Evolutionary conservation across 2,888 invertebrate species (phyloP), one percentile per base, ranked within the genome.

Genomic region (Lepidochrysops patricia): DNA sequence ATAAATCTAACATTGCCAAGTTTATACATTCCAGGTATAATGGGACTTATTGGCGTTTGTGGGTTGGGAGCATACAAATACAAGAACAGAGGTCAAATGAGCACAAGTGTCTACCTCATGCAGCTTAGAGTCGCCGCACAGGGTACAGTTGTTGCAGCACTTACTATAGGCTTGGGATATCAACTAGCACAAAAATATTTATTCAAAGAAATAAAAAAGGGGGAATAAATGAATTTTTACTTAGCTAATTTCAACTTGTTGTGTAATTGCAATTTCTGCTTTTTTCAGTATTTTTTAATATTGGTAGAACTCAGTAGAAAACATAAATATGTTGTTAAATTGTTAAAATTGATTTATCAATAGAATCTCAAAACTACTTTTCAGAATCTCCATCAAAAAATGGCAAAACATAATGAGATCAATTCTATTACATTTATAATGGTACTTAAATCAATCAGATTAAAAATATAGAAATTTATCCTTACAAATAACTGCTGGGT

Each of bases 101-200:
- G 95, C 69, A 92, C 95, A 1, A 96, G 96, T 67, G 92, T 96
- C 1, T 97, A 93, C 82, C 90, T 92, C 67, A 95, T 97, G 94
- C 96, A 96, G 71, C 90, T 96, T 15, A 91, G 97, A 82, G 96
- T 97, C 5, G 93, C 93, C 0, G 96, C 97, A 0, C 97, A 97
- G 77, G 94, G 96, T 25, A 93, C 95, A 2, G 95, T 96, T 0
- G 94, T 97, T 5, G 93, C 93, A 4, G 92, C 93, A 4, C 88
- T 97, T 58, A 93, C 94, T 0, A 64, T 93, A 57, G 96, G 96
- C 49, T 83, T 96, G 60, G 88, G 89, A 0, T 94, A 94, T 71
- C 89, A 91, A n/a, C 91, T 96, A 90, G 84, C 90, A 3, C 91
- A 88, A 58, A 90, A 93, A 54, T 82, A 82, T 72, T 37, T 89